Evolutionary conservation across 2,888 invertebrate species (phyloP).

Genomic region (Temnothorax ravouxi): DNA sequence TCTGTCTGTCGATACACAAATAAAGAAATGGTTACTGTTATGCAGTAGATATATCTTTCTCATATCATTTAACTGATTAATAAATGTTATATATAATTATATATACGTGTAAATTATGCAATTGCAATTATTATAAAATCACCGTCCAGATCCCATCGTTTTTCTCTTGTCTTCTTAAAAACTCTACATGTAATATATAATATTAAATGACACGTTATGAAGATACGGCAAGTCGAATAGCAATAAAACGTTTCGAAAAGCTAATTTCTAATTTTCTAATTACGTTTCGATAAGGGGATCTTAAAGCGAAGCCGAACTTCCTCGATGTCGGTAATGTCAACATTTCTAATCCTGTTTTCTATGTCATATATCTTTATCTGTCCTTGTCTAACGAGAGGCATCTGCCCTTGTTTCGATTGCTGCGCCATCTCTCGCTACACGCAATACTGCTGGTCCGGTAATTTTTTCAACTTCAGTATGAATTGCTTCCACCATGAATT

Average conservation of each 20-base stretch:
- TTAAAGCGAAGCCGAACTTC: no score
- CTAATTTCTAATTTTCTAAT: constrained; percentile 4
- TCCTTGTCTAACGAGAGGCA: no score
- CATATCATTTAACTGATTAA: constrained; percentile 46
- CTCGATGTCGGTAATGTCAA: no score
- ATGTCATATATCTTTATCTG: no score
- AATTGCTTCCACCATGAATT: no score
- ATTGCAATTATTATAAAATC: background rate
- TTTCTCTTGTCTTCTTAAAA: background rate
- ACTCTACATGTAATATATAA: background rate
- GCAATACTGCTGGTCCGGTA: no score
- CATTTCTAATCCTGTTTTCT: no score
- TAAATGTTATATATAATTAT: constrained; percentile 47
- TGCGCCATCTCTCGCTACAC: no score
- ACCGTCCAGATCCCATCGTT: constrained; percentile 8
- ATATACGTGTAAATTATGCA: constrained; percentile 4
- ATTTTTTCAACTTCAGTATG: no score
- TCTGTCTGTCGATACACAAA: constrained; percentile 24
- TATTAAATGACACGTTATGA: background rate
- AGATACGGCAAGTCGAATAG: background rate
- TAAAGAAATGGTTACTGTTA: constrained; percentile 26
- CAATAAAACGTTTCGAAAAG: constrained; percentile 9
- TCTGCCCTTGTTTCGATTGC: no score
- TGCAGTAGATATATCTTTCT: constrained; percentile 29
- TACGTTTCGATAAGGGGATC: no score